Evolutionary conservation across 37 sponge, comb jelly and placozoan species (phyloP).

Genomic region (Dysidea cf. avara): DNA sequence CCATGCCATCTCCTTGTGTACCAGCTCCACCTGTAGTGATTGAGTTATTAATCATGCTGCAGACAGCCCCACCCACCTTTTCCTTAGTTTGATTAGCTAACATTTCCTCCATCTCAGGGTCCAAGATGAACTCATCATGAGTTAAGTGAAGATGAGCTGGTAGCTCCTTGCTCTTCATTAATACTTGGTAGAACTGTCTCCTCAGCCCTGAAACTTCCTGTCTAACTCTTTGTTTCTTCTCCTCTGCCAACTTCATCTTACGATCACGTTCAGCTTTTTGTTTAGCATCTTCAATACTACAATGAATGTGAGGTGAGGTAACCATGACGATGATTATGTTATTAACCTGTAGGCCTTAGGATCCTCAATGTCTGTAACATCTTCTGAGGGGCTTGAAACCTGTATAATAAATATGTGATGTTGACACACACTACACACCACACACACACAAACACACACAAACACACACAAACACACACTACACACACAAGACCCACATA

Average conservation of each 20-base stretch:
- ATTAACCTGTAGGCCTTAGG: conserved; percentile 65
- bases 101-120: conserved; percentile 73
- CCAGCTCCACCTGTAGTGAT: conserved; percentile 45
- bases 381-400: conserved; percentile 12
- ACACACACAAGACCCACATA: too few relatives aligned
- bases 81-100: conserved; percentile 37
- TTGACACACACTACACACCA: neutral
- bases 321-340: neutral
- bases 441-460: too few relatives aligned
- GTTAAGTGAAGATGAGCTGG: conserved; percentile 65
- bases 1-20: conserved; percentile 87
- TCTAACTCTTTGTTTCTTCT: conserved; percentile 83
- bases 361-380: conserved; percentile 79
- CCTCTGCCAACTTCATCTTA: conserved; percentile 81
- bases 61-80: conserved; percentile 32
- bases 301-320: neutral
- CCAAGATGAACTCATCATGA: conserved; percentile 85
- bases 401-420: neutral
- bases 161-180: conserved; percentile 39
- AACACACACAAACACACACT: too few relatives aligned
- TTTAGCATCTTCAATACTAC: conserved; percentile 96
- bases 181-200: conserved; percentile 69
- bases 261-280: conserved; percentile 95
- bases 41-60: neutral
- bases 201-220: conserved; percentile 40